Conservation (phyloP, 2,888 invertebrate genomes). For the Amaurobius ferox region DNA sequence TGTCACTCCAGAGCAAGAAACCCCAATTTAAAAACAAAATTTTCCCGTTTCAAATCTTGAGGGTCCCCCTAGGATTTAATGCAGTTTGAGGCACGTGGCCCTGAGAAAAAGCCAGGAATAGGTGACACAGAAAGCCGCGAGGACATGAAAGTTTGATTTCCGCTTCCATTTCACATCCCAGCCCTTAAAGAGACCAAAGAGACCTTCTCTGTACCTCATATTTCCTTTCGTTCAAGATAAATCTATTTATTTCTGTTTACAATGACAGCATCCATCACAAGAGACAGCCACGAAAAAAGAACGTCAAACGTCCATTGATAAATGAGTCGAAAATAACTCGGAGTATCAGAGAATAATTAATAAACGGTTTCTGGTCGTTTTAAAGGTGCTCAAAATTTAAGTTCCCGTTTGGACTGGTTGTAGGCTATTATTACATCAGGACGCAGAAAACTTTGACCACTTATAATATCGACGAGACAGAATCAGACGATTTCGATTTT, state of each 20-base stretch:
- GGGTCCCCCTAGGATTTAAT: neutral
- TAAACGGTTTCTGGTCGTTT: too few species aligned
- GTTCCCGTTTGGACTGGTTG: too few species aligned
- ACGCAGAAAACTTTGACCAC: too few species aligned
- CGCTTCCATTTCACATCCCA: neutral
- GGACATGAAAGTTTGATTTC: slow-evolving; percentile 9
- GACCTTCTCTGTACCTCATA: neutral
- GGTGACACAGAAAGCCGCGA: neutral
- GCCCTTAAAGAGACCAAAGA: neutral
- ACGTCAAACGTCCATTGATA: neutral
- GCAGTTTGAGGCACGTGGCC: neutral
- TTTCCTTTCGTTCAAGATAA: neutral
- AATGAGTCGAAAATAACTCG: neutral
- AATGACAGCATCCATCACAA: slow-evolving; percentile 9
- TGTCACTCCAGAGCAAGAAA: neutral
- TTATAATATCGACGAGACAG: too few species aligned
- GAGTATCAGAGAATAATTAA: neutral
- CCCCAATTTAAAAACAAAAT: too few species aligned
- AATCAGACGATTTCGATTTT: too few species aligned
- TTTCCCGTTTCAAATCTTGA: too few species aligned
- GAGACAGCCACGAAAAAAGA: neutral
- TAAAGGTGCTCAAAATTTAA: too few species aligned
- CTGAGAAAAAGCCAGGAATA: neutral
- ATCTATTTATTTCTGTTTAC: slow-evolving; percentile 18
- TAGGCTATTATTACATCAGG: too few species aligned